phyloP scores from a whole-genome alignment of 1,140 invertebrate species.

The Penaeus indicus region DNA sequence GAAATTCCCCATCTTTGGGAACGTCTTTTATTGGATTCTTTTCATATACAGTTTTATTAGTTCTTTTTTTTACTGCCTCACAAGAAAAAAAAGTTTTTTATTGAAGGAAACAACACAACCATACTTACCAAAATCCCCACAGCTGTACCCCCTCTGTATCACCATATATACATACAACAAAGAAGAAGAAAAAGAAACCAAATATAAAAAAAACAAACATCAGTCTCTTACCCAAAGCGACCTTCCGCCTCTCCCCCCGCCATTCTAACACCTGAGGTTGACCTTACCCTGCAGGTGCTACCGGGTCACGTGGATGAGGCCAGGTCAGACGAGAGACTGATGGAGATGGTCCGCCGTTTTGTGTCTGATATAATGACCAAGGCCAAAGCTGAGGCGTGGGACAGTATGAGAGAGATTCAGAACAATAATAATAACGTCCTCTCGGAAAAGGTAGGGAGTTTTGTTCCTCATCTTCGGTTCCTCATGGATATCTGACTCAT shows the following conservation, averaged over 20 bases:
- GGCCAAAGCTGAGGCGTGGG: constrained; percentile 50
- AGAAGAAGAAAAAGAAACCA: no score
- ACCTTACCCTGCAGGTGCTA: constrained; percentile 9
- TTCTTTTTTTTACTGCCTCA: no score
- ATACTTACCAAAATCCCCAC: no score
- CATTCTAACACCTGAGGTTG: background rate
- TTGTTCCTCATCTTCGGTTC: background rate
- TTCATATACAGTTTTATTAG: no score
- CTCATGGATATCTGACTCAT: background rate
- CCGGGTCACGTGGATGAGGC: background rate
- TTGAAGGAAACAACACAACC: no score
- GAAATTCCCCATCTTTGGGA: no score
- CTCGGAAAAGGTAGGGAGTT: constrained; percentile 39
- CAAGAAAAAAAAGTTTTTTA: no score
- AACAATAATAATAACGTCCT: constrained; percentile 57
- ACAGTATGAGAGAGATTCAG: constrained; percentile 48
- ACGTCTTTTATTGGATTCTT: no score
- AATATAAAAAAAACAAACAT: no score
- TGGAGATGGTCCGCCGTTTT: constrained; percentile 52
- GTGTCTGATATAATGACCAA: constrained; percentile 50
- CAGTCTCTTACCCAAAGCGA: background rate
- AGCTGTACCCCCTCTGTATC: no score
- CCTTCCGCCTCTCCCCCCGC: background rate
- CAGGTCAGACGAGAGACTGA: constrained; percentile 40
- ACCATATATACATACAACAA: no score